phyloP scores from a whole-genome alignment of 2,113 vertebrate species.

The Carettochelys insculpta region DNA sequence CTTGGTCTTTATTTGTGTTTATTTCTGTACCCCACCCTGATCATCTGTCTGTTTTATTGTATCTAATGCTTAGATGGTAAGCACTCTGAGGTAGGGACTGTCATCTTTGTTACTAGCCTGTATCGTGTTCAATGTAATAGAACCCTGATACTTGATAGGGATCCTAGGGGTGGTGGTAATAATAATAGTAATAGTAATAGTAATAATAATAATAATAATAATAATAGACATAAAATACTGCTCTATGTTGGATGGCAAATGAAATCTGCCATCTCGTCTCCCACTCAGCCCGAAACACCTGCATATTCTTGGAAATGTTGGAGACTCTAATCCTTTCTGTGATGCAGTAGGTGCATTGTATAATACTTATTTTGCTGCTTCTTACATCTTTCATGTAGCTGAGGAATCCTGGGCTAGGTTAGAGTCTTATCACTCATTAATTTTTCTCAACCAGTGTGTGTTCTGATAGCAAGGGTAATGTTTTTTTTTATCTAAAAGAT shows the following conservation, averaged over 20 bases:
- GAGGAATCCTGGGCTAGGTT: background rate
- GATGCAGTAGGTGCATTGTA: background rate
- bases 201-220: background rate
- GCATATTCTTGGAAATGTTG: background rate
- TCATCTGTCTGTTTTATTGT: too few species aligned
- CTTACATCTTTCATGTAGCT: background rate
- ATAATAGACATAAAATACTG: background rate
- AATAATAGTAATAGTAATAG: too few species aligned
- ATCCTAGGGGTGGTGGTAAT: background rate
- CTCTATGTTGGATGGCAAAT: background rate
- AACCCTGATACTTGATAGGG: background rate
- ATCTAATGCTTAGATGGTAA: background rate
- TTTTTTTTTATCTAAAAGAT: background rate
- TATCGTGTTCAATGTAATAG: background rate
- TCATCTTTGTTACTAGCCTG: background rate
- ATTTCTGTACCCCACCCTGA: too few species aligned
- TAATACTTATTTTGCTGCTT: background rate
- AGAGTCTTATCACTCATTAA: background rate
- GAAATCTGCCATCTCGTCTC: background rate
- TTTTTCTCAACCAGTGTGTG: background rate
- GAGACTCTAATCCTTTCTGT: background rate
- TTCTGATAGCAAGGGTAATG: background rate
- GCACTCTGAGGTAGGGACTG: background rate
- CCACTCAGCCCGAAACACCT: background rate
- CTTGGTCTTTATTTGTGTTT: constrained; percentile 13